phyloP scores from a whole-genome alignment of 2,797 vertebrate species.

The Hemibagrus guttatus region DNA sequence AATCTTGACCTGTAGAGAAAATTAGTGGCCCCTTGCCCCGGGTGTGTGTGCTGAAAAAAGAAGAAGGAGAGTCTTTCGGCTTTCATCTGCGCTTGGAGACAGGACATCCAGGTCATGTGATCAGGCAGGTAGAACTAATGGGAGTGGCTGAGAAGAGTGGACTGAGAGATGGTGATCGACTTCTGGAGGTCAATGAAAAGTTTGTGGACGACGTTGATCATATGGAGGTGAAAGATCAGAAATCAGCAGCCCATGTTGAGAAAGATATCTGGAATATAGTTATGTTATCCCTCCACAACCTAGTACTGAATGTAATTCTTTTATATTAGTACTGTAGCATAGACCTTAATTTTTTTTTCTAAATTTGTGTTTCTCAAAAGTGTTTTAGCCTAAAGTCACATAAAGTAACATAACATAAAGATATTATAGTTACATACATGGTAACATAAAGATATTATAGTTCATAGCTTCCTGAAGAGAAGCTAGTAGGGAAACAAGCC shows the following conservation, averaged over 20 bases:
- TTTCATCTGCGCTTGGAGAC: slow-evolving; percentile 69
- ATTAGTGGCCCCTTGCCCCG: slow-evolving; percentile 63
- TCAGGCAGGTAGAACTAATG: slow-evolving; percentile 74
- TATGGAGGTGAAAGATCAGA: slow-evolving; percentile 70
- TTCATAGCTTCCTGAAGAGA: background rate
- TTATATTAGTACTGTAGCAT: background rate
- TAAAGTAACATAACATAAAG: too few relatives aligned
- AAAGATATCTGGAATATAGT: background rate
- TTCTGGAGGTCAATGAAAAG: slow-evolving; percentile 87
- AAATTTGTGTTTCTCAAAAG: background rate
- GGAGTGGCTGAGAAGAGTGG: slow-evolving; percentile 82
- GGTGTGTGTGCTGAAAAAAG: slow-evolving; percentile 80
- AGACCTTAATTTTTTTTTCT: background rate
- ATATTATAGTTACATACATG: background rate
- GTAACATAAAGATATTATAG: background rate
- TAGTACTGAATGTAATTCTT: background rate
- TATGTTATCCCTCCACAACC: background rate
- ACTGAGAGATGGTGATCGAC: slow-evolving; percentile 80
- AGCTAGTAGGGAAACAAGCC: background rate
- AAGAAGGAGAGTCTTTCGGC: slow-evolving; percentile 66
- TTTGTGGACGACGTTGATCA: slow-evolving; percentile 76
- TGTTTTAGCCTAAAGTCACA: background rate
- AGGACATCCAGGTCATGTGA: slow-evolving; percentile 65
- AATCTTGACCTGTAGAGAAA: slow-evolving; percentile 50
- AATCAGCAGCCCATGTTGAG: background rate